Percentiles rank a stretch among this genome's conserved stretches.
Conservation (phyloP, 2,888 invertebrate genomes). For the Hemithea aestivaria region DNA sequence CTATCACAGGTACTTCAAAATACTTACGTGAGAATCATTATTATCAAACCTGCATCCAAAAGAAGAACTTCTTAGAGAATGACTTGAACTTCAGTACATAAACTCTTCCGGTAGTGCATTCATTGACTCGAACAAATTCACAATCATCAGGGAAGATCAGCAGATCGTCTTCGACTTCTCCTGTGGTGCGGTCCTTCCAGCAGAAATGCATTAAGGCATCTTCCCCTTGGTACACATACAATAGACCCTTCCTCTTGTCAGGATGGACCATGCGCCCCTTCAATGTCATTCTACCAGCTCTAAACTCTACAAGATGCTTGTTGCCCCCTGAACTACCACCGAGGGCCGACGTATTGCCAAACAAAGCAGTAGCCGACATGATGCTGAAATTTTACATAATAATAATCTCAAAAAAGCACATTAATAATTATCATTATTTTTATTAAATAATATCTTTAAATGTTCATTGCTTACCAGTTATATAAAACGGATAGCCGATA, state of each 20-base stretch:
- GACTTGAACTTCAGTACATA: slow-evolving; percentile 98
- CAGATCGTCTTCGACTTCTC: slow-evolving; percentile 97
- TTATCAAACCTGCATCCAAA: slow-evolving; percentile 94
- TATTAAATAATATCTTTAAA: too few species aligned
- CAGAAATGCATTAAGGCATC: slow-evolving; percentile 99
- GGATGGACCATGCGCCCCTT: slow-evolving; percentile 96
- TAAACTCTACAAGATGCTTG: slow-evolving; percentile 95
- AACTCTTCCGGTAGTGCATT: slow-evolving; percentile 97
- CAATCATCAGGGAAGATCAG: slow-evolving; percentile 99
- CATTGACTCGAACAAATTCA: slow-evolving; percentile 95
- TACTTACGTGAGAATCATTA: not conserved
- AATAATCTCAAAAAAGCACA: too few species aligned
- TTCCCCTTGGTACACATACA: slow-evolving; percentile 97
- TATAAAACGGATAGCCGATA: too few species aligned
- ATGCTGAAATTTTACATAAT: slow-evolving; percentile 15
- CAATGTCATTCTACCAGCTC: slow-evolving; percentile 97
- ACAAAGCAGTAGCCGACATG: slow-evolving; percentile 85
- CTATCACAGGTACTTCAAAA: too few species aligned
- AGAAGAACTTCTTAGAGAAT: slow-evolving; percentile 94
- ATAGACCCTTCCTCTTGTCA: slow-evolving; percentile 95
- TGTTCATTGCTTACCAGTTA: too few species aligned
- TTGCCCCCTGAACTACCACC: slow-evolving; percentile 90
- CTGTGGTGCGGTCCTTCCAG: slow-evolving; percentile 98
- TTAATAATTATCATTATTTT: too few species aligned
- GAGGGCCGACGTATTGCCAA: slow-evolving; percentile 86